Base-by-base conservation (phyloP, 2,797 vertebrate genomes). In the Synanceia verrucosa region DNA sequence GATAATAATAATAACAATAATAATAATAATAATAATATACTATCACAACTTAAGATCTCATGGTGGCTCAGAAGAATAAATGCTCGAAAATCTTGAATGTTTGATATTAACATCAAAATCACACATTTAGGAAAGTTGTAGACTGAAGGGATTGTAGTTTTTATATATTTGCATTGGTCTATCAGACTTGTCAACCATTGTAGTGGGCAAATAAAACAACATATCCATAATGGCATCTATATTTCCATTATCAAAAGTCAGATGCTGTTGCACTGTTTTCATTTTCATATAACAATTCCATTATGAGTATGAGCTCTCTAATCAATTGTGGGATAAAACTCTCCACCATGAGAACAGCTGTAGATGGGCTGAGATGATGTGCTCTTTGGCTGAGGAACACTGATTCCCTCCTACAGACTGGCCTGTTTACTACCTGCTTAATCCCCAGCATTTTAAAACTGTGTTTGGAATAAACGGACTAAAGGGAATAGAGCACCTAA, bases 381-480 rank as follows among this genome's bases (percentile, higher is more conserved):
- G 39, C 82, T 79, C 9, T 53, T 58, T 86, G 80, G 82, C 88
- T 79, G 79, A 83, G 82, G 87, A 83, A 70, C 81, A 34, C 81
- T 85, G 88, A 93, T 92, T 94, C 86, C 87, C 85, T 91, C 81
- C 68, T 79, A 92, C 90, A 92, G 91, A 89, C 90, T 73, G 81
- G 73, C 77, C 87, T 90, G 89, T 88, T 90, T 90, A 87, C 91
- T 92, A 90, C 88, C 92, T 89, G 86, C 91, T 88, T 94, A 94
- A 94, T 94, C 93, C 86, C 37, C 48, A 53, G 84, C 89, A 89
- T 93, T 93, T 93, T 91, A 85, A 94, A 94, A 91, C 82, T 67
- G 88, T 91, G 89, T 93, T 94, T 89, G 90, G 89, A 91, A 89
- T 94, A 93, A 94, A 94, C 79, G 80, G 92, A 85, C 93, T 84